Base-by-base conservation (phyloP, 2,113 vertebrate species). In the Thalassoma bifasciatum region DNA sequence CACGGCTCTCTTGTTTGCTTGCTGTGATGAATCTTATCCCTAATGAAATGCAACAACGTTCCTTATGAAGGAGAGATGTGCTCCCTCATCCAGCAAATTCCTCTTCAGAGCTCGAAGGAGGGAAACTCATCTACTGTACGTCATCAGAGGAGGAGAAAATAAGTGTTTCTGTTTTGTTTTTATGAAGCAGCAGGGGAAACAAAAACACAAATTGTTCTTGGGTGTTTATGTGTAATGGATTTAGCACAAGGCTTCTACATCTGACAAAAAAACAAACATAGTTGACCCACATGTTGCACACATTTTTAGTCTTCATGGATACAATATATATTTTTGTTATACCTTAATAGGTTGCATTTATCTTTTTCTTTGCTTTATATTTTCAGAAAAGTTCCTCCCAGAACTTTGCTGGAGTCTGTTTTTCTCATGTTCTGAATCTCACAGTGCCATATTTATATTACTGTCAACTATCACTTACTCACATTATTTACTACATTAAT, bases 21-120 rank as follows among this genome's bases (percentile, higher is more conserved):
- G 75, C 85, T 72, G 81, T 92, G 90, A 92, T 93, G 82, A 92
- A 92, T 93, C 87, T 91, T 66, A 80, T 90, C 85, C 86, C 84
- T 94, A 93, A 93, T 93, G 92, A 92, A 91, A 92, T 86, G 87
- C 82, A 91, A 88, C 88, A 90, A 91, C 66, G 65, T 86, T 90
- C 81, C 85, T 89, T 89, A 85, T 79, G 79, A 89, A 86, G 88
- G 81, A 89, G 86, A 87, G 77, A 86, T 78, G 81, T 87, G 86
- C 85, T 93, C 86, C 58, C 68, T 91, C 92, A 91, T 85, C 87
- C 89, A 82, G 84, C 72, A 90, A 89, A 92, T 91, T 90, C 86
- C 80, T 82, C 57, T 67, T 80, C 71, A 68, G 75, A 64, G 81
- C 79, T 77, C 21, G 21, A 56, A 79, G 68, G 68, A 77, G 62